Base-by-base conservation (phyloP, 2,797 vertebrate genomes). In the Chelon auratus region DNA sequence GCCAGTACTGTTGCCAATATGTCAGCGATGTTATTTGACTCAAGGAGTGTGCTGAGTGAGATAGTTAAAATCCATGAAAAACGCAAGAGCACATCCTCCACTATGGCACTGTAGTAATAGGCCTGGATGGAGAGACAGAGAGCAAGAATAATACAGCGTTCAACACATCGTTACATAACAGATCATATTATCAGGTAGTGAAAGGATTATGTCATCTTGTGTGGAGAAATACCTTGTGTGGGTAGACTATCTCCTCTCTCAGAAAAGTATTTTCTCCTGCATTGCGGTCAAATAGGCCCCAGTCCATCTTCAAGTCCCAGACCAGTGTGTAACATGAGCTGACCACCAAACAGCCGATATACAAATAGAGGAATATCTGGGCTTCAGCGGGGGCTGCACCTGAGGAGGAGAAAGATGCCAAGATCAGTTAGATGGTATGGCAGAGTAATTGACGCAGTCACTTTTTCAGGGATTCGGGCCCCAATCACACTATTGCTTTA, bases 241-340 rank as follows among this genome's bases (percentile, higher is more conserved):
- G 98, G 88, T 99, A 99, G 61, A 99, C 98, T 9, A 99, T 99
- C 93, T 99, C 98, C 93, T 99, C 98, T 69, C 98, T 95, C 71
- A 99, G 95, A 68, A 99, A 98, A 51, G 97, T 96, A 58, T 99
- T 99, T 91, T 99, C 98, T 73, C 97, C 98, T 9, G 98, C 98
- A 4, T 96, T 97, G 68, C 95, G 96, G 91, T 99, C 98, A 81
- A 99, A 98, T 77, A 99, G 95, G 43, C 98, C 98, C 98, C 98
- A 99, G 91, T 99, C 98, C 98, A 99, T 99, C 90, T 99, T 99
- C 79, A 99, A 95, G 87, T 99, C 98, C 98, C 98, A 99, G 78
- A 98, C 93, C 39, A 99, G 96, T 0, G 98, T 99, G 70, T 99
- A 99, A 79, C 96, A 97, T 2, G 98, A 98, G 90, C 97, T 98